phyloP scores from a whole-genome alignment of 64 coral and sea anemone species.

The Platygyra sinensis region DNA sequence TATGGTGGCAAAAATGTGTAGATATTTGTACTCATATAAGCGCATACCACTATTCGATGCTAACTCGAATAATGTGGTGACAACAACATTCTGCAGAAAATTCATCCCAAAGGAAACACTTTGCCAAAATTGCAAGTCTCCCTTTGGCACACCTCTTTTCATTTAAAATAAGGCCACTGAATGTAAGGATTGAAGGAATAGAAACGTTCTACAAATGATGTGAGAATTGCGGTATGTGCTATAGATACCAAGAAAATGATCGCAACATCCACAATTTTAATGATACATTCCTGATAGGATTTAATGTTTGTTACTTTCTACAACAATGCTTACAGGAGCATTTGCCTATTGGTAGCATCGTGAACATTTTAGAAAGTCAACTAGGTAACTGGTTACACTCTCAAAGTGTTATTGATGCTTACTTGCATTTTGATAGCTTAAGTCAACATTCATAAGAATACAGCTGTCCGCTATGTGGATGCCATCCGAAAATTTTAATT shows the following conservation, averaged over 20 bases:
- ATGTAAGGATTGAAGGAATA: neutral
- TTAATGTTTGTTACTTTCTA: constrained; percentile 61
- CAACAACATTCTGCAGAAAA: too few species aligned
- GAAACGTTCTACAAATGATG: constrained; percentile 45
- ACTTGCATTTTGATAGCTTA: constrained; percentile 61
- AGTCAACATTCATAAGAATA: constrained; percentile 49
- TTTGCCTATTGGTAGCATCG: constrained; percentile 59
- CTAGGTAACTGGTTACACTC: neutral
- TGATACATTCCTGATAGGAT: constrained; percentile 50
- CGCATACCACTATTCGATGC: too few species aligned
- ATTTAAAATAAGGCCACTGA: neutral
- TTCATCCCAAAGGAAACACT: too few species aligned
- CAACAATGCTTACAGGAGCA: constrained; percentile 30
- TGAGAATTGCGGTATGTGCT: constrained; percentile 49
- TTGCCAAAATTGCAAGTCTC: too few species aligned
- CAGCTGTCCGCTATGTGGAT: constrained; percentile 59
- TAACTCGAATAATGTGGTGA: too few species aligned
- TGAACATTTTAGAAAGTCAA: constrained; percentile 29
- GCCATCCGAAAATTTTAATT: constrained; percentile 47
- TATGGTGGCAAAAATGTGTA: too few species aligned
- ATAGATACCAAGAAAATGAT: constrained; percentile 45
- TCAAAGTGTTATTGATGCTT: too few species aligned
- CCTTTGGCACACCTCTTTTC: too few species aligned
- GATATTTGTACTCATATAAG: too few species aligned
- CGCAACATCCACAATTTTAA: constrained; percentile 44